phyloP scores from a whole-genome alignment of 1,140 invertebrate species.

The Mercenaria mercenaria region DNA sequence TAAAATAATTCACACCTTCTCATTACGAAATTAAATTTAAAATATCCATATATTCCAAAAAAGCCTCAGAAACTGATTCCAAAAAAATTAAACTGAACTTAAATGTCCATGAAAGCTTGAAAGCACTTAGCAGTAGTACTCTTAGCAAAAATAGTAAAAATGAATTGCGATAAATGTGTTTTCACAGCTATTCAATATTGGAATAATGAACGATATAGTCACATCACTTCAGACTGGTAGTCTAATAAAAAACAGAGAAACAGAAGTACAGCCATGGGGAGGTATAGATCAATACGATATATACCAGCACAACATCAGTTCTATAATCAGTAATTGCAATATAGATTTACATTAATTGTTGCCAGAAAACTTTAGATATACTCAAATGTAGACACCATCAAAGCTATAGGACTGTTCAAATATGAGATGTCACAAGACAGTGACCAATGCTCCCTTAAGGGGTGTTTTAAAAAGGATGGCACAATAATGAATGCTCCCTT shows the following conservation, averaged over 20 bases:
- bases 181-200: conserved; percentile 3
- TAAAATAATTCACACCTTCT: background rate
- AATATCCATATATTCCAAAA: background rate
- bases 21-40: background rate
- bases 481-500: too few relatives aligned
- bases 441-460: too few relatives aligned
- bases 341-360: background rate
- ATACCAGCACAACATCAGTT: background rate
- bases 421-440: too few relatives aligned
- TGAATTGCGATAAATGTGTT: background rate
- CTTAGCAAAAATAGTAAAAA: background rate
- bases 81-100: background rate
- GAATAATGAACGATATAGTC: background rate
- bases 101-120: background rate
- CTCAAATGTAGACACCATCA: background rate
- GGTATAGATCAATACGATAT: background rate
- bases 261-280: background rate
- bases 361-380: background rate
- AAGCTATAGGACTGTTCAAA: too few relatives aligned
- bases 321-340: background rate
- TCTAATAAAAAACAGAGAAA: conserved; percentile 16
- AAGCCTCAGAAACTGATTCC: background rate
- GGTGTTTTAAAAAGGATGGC: too few relatives aligned
- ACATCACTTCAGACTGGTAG: background rate
- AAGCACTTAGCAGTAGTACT: background rate